Conservation (phyloP, 2,888 invertebrate species). For the Drosophila mettleri region DNA sequence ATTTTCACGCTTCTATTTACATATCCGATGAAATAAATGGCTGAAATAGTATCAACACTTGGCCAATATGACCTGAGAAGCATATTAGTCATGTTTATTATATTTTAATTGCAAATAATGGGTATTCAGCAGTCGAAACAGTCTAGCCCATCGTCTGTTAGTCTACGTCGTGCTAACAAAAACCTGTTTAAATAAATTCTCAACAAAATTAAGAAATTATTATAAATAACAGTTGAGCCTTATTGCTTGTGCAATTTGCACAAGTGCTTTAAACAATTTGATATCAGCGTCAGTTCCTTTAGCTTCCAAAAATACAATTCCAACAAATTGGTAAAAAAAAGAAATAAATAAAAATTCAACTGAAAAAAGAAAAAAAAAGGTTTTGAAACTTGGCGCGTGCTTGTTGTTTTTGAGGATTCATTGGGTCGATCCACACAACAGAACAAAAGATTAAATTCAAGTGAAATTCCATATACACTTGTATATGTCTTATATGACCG, state of each 20-base stretch:
- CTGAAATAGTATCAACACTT: background rate
- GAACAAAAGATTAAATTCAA: background rate
- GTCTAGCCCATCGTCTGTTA: background rate
- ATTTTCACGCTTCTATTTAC: slow-evolving; percentile 41
- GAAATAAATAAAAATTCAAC: background rate
- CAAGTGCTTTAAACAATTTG: slow-evolving; percentile 31
- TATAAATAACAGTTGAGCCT: slow-evolving; percentile 16
- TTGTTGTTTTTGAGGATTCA: background rate
- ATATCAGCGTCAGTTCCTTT: slow-evolving; percentile 32
- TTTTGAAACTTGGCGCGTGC: no score
- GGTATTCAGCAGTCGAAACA: background rate
- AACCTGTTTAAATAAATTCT: slow-evolving; percentile 38
- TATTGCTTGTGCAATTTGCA: slow-evolving; percentile 38
- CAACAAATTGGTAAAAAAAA: background rate
- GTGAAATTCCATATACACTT: background rate
- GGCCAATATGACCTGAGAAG: background rate
- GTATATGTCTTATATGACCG: background rate
- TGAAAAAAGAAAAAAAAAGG: background rate
- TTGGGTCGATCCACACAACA: background rate
- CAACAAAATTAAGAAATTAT: slow-evolving; percentile 3
- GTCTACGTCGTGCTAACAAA: slow-evolving; percentile 34
- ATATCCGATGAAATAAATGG: slow-evolving; percentile 40
- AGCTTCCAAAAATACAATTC: slow-evolving; percentile 11
- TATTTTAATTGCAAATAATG: no score
- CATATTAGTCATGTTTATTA: no score